A percentile compares a stretch with the other conserved stretches of the same genome.
Evolutionary conservation across 2,797 vertebrate genomes (phyloP).

Genomic region (Liasis olivaceus): DNA sequence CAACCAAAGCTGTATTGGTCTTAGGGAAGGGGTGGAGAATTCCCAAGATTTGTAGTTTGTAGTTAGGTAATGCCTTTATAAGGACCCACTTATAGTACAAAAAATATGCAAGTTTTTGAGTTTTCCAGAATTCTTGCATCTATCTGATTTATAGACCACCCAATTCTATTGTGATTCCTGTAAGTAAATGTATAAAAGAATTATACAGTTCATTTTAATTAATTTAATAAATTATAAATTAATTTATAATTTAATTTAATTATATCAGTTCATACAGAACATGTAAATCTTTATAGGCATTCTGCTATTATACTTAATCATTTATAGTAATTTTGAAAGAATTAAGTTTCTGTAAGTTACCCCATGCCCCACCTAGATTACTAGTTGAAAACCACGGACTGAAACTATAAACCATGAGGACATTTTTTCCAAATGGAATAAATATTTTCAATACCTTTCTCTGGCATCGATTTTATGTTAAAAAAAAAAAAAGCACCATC

Average conservation of each 20-base stretch:
- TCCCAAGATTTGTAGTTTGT: background rate
- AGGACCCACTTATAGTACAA: background rate
- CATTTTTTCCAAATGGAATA: background rate
- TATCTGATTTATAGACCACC: background rate
- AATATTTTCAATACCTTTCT: background rate
- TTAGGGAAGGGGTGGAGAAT: background rate
- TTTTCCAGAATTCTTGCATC: background rate
- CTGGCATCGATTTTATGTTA: background rate
- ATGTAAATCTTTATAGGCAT: background rate
- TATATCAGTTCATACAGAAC: background rate
- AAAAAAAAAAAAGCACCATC: constrained; percentile 56
- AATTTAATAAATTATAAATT: too few relatives aligned
- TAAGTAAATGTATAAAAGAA: background rate
- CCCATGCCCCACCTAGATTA: background rate
- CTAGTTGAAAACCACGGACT: background rate
- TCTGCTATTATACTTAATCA: background rate
- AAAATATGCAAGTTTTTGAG: background rate
- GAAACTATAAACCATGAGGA: background rate
- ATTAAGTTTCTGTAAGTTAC: background rate
- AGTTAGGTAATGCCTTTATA: background rate
- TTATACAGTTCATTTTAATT: background rate
- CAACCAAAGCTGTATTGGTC: background rate
- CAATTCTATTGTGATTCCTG: background rate
- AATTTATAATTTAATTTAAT: too few relatives aligned
- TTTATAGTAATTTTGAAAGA: background rate